Conservation (phyloP, 2,797 vertebrate species). For the Strix occidentalis region DNA sequence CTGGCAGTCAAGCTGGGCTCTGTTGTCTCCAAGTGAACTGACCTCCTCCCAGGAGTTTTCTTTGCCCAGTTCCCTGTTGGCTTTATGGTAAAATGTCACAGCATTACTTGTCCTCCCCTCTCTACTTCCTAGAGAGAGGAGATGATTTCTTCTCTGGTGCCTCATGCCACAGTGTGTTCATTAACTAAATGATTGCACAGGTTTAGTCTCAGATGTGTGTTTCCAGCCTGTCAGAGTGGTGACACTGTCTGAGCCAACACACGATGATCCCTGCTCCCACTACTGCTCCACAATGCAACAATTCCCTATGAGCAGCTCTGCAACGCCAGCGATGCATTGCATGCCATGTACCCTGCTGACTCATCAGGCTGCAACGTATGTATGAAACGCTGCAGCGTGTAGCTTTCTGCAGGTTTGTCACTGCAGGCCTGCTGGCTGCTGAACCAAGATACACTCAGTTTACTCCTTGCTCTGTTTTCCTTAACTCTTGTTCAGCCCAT, state of each 20-base stretch:
- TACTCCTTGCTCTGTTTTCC: background rate
- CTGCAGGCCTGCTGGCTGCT: background rate
- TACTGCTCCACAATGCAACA: background rate
- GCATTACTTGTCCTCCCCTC: background rate
- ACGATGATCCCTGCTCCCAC: background rate
- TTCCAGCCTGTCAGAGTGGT: background rate
- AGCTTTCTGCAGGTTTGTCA: background rate
- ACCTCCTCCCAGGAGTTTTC: background rate
- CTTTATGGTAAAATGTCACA: background rate
- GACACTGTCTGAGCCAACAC: background rate
- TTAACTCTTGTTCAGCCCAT: background rate
- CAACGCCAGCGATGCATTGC: rapidly evolving
- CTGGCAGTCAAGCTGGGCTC: background rate
- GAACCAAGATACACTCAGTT: background rate
- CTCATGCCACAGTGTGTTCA: background rate
- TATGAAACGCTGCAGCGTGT: background rate
- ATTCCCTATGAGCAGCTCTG: background rate
- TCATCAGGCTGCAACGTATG: background rate
- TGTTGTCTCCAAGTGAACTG: background rate
- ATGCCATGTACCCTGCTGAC: background rate
- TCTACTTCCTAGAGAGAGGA: background rate
- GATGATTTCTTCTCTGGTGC: background rate
- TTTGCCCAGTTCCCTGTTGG: background rate
- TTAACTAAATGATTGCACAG: background rate
- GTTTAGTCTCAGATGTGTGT: background rate